These are phyloP conservation scores for Orthosia gothica DNA, from an alignment of 2,888 invertebrate species.

Conservation along the genomic window DNA sequence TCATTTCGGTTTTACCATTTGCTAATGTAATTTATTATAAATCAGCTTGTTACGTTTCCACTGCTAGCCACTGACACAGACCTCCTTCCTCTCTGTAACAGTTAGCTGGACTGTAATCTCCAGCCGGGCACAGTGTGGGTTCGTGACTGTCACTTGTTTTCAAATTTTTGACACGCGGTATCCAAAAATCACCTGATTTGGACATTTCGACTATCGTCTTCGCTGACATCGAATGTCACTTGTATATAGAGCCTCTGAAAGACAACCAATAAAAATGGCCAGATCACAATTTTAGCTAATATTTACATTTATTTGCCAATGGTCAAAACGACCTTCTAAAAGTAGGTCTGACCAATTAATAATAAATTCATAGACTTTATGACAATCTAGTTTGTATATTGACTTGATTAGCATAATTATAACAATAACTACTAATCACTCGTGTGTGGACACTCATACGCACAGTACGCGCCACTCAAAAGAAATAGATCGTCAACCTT, in stretches of 20 bases:
- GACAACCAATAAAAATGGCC: background rate
- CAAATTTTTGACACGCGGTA: no score
- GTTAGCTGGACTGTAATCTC: no score
- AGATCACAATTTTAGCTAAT: background rate
- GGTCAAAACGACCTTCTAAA: background rate
- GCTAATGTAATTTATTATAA: background rate
- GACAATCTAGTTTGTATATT: background rate
- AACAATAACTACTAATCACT: no score
- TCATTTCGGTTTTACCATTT: background rate
- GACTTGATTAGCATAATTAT: conserved; percentile 1
- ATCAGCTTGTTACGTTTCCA: background rate
- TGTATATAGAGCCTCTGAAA: no score
- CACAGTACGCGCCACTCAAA: no score
- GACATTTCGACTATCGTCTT: no score
- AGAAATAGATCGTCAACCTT: no score
- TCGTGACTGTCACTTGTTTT: background rate
- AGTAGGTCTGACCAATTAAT: conserved; percentile 14
- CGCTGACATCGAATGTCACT: no score
- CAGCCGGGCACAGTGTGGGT: background rate
- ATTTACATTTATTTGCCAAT: background rate
- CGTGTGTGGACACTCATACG: no score
- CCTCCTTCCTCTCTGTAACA: no score
- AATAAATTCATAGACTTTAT: background rate
- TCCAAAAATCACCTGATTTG: no score
- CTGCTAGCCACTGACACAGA: no score